Conservation (phyloP, 2,113 vertebrate species). For the Heterotis niloticus region DNA sequence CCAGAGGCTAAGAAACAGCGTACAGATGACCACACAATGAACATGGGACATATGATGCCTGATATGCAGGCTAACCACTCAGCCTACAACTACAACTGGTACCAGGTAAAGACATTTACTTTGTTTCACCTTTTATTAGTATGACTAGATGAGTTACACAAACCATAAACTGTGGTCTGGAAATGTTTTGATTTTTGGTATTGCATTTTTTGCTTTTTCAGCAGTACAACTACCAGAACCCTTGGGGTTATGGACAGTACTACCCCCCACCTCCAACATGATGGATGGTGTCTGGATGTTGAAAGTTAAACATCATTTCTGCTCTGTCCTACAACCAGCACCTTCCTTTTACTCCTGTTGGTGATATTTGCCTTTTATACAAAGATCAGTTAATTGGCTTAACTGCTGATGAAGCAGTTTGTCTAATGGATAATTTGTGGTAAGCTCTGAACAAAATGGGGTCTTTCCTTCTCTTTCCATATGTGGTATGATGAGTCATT, state of each 20-base stretch:
- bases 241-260: slow-evolving; percentile 97
- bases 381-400: slow-evolving; percentile 17
- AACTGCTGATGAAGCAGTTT: not conserved
- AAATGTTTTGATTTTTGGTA: not conserved
- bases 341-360: slow-evolving; percentile 26
- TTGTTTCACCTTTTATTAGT: not conserved
- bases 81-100: slow-evolving; percentile 96
- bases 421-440: not conserved
- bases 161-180: no score
- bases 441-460: not conserved
- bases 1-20: slow-evolving; percentile 85
- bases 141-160: not conserved
- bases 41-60: slow-evolving; percentile 64
- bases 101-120: slow-evolving; percentile 71
- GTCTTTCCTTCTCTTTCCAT: not conserved
- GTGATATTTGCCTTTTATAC: not conserved
- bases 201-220: slow-evolving; percentile 28
- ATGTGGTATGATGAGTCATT: not conserved
- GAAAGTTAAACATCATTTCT: slow-evolving; percentile 47
- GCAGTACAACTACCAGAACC: slow-evolving; percentile 87
- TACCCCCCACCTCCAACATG: slow-evolving; percentile 90
- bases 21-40: slow-evolving; percentile 68
- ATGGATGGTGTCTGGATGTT: slow-evolving; percentile 48
- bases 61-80: slow-evolving; percentile 80
- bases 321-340: slow-evolving; percentile 37